These are phyloP conservation scores for Formica aserva DNA, from an alignment of 2,888 invertebrate species.

Conservation along the genomic window DNA sequence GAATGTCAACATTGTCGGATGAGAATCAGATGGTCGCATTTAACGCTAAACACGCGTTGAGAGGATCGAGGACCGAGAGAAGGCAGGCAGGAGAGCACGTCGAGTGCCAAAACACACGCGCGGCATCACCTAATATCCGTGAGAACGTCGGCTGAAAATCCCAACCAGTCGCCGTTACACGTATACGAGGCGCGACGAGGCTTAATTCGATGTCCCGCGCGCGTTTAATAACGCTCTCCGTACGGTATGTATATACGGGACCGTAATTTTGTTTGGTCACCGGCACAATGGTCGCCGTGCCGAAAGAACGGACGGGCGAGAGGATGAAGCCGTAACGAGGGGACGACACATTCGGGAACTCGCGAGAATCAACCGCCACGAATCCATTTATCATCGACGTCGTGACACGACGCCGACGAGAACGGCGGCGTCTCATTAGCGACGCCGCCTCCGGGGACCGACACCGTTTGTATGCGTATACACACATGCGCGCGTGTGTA, in stretches of 20 bases:
- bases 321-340: slow-evolving; percentile 54
- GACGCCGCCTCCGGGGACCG: slow-evolving; percentile 51
- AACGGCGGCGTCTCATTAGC: slow-evolving; percentile 58
- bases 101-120: slow-evolving; percentile 20
- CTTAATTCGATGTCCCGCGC: slow-evolving; percentile 50
- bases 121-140: slow-evolving; percentile 46
- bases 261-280: slow-evolving; percentile 53
- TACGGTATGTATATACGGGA: not conserved
- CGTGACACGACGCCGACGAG: slow-evolving; percentile 50
- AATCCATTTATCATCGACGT: slow-evolving; percentile 62
- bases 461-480: slow-evolving; percentile 31
- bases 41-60: slow-evolving; percentile 27
- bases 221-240: slow-evolving; percentile 44
- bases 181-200: slow-evolving; percentile 14
- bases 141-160: slow-evolving; percentile 46
- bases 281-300: slow-evolving; percentile 44
- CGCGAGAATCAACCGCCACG: slow-evolving; percentile 47
- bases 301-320: slow-evolving; percentile 32
- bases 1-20: not conserved
- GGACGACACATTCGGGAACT: slow-evolving; percentile 52
- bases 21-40: slow-evolving; percentile 6
- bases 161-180: slow-evolving; percentile 37
- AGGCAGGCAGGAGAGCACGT: not conserved
- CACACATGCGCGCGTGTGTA: not conserved
- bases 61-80: not conserved